These are phyloP conservation scores for Ictidomys tridecemlineatus DNA, from an alignment of 2,113 vertebrate species.

Conservation along the genomic window DNA sequence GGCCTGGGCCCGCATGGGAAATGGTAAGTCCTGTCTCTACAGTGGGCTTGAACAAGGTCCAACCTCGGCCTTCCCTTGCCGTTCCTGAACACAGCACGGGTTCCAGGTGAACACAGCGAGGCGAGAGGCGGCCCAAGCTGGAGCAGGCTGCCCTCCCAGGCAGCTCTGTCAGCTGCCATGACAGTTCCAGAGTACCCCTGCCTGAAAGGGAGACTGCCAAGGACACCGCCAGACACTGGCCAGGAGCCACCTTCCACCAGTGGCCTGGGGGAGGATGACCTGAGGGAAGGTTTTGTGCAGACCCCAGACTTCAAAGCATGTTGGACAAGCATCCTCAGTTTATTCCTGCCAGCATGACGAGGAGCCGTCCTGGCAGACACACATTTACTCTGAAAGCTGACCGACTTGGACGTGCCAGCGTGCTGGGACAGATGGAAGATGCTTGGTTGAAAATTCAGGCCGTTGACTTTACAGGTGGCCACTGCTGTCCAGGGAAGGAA, in stretches of 20 bases:
- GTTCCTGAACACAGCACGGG: rapidly evolving
- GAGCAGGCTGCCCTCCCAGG: too few species aligned
- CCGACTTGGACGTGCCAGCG: too few species aligned
- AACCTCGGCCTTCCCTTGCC: too few species aligned
- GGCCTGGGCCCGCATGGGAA: neutral
- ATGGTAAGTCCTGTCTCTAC: rapidly evolving
- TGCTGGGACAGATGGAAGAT: rapidly evolving
- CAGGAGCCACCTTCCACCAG: rapidly evolving
- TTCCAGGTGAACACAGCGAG: neutral
- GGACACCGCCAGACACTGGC: neutral
- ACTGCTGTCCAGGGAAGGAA: neutral
- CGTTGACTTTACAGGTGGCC: rapidly evolving
- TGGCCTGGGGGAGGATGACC: rapidly evolving
- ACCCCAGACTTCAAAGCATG: rapidly evolving
- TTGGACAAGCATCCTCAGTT: rapidly evolving
- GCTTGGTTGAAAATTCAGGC: neutral
- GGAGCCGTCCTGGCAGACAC: neutral
- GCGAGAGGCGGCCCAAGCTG: too few species aligned
- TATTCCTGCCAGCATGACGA: too few species aligned
- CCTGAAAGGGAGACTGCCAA: neutral
- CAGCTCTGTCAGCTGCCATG: too few species aligned
- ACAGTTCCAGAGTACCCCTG: too few species aligned
- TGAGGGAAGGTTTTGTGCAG: rapidly evolving
- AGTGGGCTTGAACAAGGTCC: rapidly evolving
- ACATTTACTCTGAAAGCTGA: too few species aligned